phyloP scores from a whole-genome alignment of 2,888 invertebrate species.

The Strigamia crassipes region DNA sequence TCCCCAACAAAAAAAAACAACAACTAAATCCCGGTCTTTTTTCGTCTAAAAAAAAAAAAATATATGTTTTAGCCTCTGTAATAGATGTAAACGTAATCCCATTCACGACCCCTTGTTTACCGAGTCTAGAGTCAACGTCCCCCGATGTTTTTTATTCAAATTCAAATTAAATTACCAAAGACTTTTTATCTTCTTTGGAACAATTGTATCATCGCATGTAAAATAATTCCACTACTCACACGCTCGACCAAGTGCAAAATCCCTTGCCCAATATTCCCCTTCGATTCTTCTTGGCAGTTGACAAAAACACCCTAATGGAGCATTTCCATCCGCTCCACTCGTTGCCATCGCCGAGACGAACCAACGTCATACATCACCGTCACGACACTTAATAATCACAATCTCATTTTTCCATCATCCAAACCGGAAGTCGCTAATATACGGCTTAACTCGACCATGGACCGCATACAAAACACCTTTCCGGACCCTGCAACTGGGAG shows the following conservation, averaged over 20 bases:
- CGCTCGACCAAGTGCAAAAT: not conserved
- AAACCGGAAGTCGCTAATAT: not conserved
- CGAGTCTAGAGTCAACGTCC: not conserved
- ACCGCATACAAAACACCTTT: not conserved
- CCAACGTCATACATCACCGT: not conserved
- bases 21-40: too few species aligned
- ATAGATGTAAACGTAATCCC: not conserved
- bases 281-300: not conserved
- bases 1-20: too few species aligned
- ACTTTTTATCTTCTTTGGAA: not conserved
- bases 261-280: constrained; percentile 8
- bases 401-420: not conserved
- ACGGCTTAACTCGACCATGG: not conserved
- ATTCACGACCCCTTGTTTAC: constrained; percentile 2
- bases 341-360: not conserved
- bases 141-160: not conserved
- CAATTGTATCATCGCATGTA: not conserved
- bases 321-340: not conserved
- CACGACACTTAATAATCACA: constrained; percentile 19
- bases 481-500: not conserved
- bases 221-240: not conserved
- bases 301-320: constrained; percentile 5
- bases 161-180: constrained; percentile 3
- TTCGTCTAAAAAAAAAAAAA: too few species aligned
- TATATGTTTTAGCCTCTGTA: not conserved